Evolutionary conservation across 2,113 vertebrate genomes (phyloP).

Genomic region (Poecile atricapillus): DNA sequence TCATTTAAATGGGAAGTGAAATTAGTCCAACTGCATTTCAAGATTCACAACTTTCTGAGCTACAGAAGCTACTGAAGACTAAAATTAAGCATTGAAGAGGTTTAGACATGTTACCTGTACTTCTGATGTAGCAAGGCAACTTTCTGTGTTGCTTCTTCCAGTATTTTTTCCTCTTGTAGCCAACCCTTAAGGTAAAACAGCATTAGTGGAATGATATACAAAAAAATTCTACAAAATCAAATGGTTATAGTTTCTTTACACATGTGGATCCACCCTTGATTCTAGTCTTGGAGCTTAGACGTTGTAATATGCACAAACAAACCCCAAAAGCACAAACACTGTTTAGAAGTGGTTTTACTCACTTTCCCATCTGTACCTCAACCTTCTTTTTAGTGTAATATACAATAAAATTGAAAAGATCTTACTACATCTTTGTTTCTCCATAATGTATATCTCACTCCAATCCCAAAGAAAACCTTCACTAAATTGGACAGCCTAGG

Average conservation of each 20-base stretch:
- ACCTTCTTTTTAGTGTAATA: neutral
- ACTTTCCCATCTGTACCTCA: neutral
- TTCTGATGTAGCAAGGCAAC: conserved; percentile 93
- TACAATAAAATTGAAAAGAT: neutral
- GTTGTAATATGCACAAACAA: neutral
- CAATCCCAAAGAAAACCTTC: neutral
- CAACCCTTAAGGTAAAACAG: conserved; percentile 79
- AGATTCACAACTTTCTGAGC: neutral
- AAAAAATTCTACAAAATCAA: neutral
- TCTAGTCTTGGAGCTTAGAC: neutral
- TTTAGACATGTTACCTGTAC: conserved; percentile 78
- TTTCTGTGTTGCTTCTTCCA: conserved; percentile 96
- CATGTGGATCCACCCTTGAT: fast-evolving
- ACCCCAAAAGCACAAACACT: neutral
- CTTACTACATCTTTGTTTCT: neutral
- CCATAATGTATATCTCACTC: neutral
- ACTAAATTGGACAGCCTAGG: neutral
- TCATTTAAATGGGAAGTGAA: neutral
- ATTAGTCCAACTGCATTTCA: neutral
- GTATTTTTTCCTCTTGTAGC: conserved; percentile 93
- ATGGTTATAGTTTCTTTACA: neutral
- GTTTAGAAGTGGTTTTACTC: neutral
- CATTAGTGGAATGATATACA: neutral
- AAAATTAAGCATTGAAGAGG: neutral
- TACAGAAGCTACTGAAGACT: neutral